Percentiles rank a stretch among this genome's conserved stretches.
Evolutionary conservation across 2,888 invertebrate genomes (phyloP).

Genomic region (Salticus scenicus): DNA sequence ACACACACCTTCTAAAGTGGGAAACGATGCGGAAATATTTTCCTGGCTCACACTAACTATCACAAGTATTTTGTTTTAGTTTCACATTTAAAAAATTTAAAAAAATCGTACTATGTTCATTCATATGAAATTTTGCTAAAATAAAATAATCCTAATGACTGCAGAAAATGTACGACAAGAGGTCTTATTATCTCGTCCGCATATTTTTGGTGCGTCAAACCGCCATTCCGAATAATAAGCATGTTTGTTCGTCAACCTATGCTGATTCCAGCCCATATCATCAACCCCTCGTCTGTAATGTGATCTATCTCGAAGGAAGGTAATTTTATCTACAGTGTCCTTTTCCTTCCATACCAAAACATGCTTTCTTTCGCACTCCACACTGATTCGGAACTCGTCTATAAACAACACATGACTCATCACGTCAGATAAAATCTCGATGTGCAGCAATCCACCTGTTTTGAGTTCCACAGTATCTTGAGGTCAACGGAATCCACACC

Average conservation of each 20-base stretch:
- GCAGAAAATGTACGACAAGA: not conserved
- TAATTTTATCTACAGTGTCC: not conserved
- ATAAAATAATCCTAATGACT: not conserved
- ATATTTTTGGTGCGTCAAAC: not conserved
- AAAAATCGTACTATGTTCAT: no score
- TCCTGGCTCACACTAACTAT: no score
- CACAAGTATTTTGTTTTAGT: no score
- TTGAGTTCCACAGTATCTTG: no score
- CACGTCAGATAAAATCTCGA: not conserved
- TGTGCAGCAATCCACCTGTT: not conserved
- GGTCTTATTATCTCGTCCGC: not conserved
- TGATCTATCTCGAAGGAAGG: not conserved
- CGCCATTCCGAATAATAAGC: not conserved
- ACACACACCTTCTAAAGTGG: no score
- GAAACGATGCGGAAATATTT: no score
- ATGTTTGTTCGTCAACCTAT: not conserved
- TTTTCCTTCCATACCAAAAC: not conserved
- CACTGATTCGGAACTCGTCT: not conserved
- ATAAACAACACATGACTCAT: not conserved
- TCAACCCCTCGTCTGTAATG: not conserved
- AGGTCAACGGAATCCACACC: not conserved
- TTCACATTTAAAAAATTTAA: no score
- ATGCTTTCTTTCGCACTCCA: not conserved
- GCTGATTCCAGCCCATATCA: not conserved
- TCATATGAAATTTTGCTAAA: no score